These are phyloP conservation scores for Rhagium mordax DNA, from an alignment of 2,888 invertebrate genomes.

Conservation along the genomic window DNA sequence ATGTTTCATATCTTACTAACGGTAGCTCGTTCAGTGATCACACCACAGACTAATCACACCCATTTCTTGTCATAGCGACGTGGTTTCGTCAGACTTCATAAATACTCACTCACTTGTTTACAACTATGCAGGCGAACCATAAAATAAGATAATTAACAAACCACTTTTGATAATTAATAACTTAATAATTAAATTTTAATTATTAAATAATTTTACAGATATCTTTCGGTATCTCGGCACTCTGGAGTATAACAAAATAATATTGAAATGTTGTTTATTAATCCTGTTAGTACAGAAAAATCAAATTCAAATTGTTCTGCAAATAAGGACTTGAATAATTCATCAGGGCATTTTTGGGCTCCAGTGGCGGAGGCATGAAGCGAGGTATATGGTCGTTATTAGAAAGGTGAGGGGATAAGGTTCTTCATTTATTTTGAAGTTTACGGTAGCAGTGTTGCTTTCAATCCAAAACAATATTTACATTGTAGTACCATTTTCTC, in stretches of 20 bases:
- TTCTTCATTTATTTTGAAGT: too few relatives aligned
- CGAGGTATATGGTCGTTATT: too few relatives aligned
- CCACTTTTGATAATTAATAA: constrained; percentile 4
- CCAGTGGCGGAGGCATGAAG: background rate
- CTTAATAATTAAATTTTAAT: constrained; percentile 18
- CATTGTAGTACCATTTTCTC: too few relatives aligned
- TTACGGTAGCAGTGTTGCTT: too few relatives aligned
- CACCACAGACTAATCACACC: too few relatives aligned
- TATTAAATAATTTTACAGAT: constrained; percentile 17
- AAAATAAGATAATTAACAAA: constrained; percentile 7
- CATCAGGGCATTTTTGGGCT: background rate
- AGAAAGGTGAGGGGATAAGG: too few relatives aligned
- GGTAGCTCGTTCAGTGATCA: background rate
- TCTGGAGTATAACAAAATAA: background rate
- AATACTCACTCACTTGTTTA: constrained; percentile 1
- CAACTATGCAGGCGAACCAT: constrained; percentile 1
- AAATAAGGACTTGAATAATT: background rate
- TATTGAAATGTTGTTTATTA: background rate
- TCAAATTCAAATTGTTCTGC: background rate
- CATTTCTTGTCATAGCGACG: background rate
- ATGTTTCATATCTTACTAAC: background rate
- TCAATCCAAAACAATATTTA: too few relatives aligned
- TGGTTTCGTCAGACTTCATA: constrained; percentile 11
- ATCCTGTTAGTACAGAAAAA: background rate
- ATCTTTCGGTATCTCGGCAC: background rate